Evolutionary conservation across 1,140 invertebrate genomes (phyloP).

Genomic region (Drosophila pallidifrons): DNA sequence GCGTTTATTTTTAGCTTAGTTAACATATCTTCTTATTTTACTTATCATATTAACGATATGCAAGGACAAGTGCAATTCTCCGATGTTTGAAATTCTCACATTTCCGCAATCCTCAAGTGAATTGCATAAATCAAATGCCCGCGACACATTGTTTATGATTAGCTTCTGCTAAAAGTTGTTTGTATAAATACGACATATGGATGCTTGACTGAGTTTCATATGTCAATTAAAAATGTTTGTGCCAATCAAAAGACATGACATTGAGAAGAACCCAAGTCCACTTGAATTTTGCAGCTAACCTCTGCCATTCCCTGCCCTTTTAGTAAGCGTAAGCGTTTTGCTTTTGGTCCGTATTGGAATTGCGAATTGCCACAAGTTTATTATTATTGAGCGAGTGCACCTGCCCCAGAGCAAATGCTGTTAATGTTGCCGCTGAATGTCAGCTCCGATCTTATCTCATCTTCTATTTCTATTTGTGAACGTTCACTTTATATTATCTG

Average conservation of each 20-base stretch:
- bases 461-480: slow-evolving; percentile 73
- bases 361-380: slow-evolving; percentile 48
- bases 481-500: slow-evolving; percentile 64
- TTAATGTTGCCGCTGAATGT: slow-evolving; percentile 74
- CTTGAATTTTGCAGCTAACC: slow-evolving; percentile 49
- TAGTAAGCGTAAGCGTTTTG: slow-evolving; percentile 42
- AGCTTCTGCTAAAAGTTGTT: slow-evolving; percentile 17
- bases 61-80: slow-evolving; percentile 15
- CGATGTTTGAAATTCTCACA: slow-evolving; percentile 5
- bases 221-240: slow-evolving; percentile 75
- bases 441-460: slow-evolving; percentile 69
- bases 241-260: slow-evolving; percentile 9
- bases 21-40: slow-evolving; percentile 30
- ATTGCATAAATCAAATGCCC: slow-evolving; percentile 51
- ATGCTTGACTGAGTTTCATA: slow-evolving; percentile 44
- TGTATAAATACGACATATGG: slow-evolving; percentile 17
- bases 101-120: slow-evolving; percentile 64
- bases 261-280: slow-evolving; percentile 3
- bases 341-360: slow-evolving; percentile 62
- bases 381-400: slow-evolving; percentile 28
- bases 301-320: slow-evolving; percentile 77
- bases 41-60: slow-evolving; percentile 45
- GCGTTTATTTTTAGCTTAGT: slow-evolving; percentile 46
- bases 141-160: slow-evolving; percentile 49
- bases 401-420: slow-evolving; percentile 61